Evolutionary conservation across 2,888 invertebrate genomes (phyloP).

Genomic region (Phalera bucephala): DNA sequence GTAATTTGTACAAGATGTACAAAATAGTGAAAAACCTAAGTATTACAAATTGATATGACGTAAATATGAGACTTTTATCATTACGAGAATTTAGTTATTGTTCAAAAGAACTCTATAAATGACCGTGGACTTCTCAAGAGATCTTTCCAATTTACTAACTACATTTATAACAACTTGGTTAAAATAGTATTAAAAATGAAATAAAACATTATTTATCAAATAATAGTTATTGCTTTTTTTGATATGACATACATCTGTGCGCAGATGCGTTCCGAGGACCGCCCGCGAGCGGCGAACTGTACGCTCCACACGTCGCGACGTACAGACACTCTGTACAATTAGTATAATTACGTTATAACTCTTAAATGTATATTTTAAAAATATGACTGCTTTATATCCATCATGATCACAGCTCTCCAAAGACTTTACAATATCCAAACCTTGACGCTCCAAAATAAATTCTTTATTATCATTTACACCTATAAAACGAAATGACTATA

Average conservation of each 20-base stretch:
- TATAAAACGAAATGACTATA: slow-evolving; percentile 82
- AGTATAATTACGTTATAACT: slow-evolving; percentile 75
- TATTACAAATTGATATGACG: slow-evolving; percentile 72
- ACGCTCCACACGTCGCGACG: slow-evolving; percentile 32
- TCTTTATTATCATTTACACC: slow-evolving; percentile 78
- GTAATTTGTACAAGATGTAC: slow-evolving; percentile 41
- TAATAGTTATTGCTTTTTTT: slow-evolving; percentile 82
- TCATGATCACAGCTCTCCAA: slow-evolving; percentile 82
- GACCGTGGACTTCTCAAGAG: slow-evolving; percentile 76
- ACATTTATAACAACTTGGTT: slow-evolving; percentile 80
- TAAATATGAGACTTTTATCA: slow-evolving; percentile 61
- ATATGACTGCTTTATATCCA: slow-evolving; percentile 82
- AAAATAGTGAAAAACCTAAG: slow-evolving; percentile 52
- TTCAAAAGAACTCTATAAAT: slow-evolving; percentile 79
- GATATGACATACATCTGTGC: slow-evolving; percentile 74
- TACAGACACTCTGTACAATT: slow-evolving; percentile 54
- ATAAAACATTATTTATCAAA: slow-evolving; percentile 72
- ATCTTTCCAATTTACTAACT: slow-evolving; percentile 78
- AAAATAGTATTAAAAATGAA: slow-evolving; percentile 79
- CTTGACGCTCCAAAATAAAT: slow-evolving; percentile 80
- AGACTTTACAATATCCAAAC: slow-evolving; percentile 79
- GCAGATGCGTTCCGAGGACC: slow-evolving; percentile 37
- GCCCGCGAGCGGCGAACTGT: slow-evolving; percentile 7
- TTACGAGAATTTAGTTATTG: slow-evolving; percentile 58
- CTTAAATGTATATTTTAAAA: slow-evolving; percentile 80